Percentiles rank a stretch among this genome's conserved stretches.
Evolutionary conservation across 2,888 invertebrate species (phyloP).

Genomic region (Plagodis dolabraria): DNA sequence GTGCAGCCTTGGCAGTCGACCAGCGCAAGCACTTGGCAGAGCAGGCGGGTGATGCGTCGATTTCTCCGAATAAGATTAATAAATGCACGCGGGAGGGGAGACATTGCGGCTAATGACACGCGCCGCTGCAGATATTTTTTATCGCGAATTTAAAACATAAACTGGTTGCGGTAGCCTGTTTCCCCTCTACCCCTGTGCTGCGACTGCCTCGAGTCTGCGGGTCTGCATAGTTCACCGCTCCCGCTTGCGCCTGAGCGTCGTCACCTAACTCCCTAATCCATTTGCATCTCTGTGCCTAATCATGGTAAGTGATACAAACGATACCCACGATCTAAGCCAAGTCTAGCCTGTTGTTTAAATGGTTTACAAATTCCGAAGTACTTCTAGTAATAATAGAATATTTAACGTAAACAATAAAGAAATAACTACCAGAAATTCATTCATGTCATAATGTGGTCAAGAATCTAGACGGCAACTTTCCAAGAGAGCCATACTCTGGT

Average conservation of each 20-base stretch:
- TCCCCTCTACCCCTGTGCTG: slow-evolving; percentile 15
- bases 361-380: background rate
- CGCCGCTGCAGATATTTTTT: slow-evolving; percentile 77
- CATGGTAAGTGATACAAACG: slow-evolving; percentile 18
- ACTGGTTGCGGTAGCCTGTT: slow-evolving; percentile 59
- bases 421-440: too few relatives aligned
- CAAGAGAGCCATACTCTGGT: too few relatives aligned
- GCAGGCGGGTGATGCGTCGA: slow-evolving; percentile 66
- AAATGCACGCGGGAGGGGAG: slow-evolving; percentile 67
- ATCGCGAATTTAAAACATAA: slow-evolving; percentile 80
- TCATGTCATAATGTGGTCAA: too few relatives aligned
- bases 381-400: background rate
- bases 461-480: too few relatives aligned
- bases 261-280: slow-evolving; percentile 23
- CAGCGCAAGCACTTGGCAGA: slow-evolving; percentile 1
- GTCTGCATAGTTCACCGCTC: slow-evolving; percentile 41
- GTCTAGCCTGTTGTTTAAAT: background rate
- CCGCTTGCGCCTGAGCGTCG: slow-evolving; percentile 22
- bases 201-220: slow-evolving; percentile 35
- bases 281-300: slow-evolving; percentile 9
- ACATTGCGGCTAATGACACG: slow-evolving; percentile 78
- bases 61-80: slow-evolving; percentile 82
- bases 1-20: background rate
- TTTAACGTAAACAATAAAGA: too few relatives aligned
- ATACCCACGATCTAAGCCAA: background rate